phyloP scores from a whole-genome alignment of 2,888 invertebrate genomes.

The Frankliniella fusca region DNA sequence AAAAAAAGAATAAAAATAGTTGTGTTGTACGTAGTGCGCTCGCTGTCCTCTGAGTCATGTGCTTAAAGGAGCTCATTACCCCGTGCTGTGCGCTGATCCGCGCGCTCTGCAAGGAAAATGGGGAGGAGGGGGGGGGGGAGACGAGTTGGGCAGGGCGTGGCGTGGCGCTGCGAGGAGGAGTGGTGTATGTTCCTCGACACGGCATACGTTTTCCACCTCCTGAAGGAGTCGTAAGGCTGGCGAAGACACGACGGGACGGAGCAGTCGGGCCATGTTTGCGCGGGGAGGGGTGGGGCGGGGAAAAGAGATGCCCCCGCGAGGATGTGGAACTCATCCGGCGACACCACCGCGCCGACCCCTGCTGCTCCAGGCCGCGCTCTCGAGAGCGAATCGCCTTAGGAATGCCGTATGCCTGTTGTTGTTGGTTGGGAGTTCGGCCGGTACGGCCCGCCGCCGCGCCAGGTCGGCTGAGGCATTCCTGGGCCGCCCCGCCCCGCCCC shows the following conservation, averaged over 20 bases:
- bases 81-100: not conserved
- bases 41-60: not conserved
- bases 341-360: too few species aligned
- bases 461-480: too few species aligned
- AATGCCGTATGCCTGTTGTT: too few species aligned
- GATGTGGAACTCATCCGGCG: too few species aligned
- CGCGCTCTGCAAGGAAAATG: not conserved
- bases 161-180: not conserved
- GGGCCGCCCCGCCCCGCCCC: too few species aligned
- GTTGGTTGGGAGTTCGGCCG: too few species aligned
- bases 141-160: not conserved
- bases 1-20: too few species aligned
- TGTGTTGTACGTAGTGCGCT: too few species aligned
- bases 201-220: constrained; percentile 23
- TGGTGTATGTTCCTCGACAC: not conserved
- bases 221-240: constrained; percentile 1
- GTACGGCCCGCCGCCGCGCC: too few species aligned
- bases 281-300: not conserved
- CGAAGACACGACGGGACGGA: constrained; percentile 2
- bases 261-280: not conserved
- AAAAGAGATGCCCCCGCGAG: not conserved
- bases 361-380: too few species aligned
- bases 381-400: too few species aligned
- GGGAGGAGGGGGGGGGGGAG: too few species aligned
- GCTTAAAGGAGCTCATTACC: not conserved